Evolutionary conservation across 2,888 invertebrate genomes (phyloP), one percentile per base, ranked within the genome.

Genomic region (Peribatodes rhomboidaria): DNA sequence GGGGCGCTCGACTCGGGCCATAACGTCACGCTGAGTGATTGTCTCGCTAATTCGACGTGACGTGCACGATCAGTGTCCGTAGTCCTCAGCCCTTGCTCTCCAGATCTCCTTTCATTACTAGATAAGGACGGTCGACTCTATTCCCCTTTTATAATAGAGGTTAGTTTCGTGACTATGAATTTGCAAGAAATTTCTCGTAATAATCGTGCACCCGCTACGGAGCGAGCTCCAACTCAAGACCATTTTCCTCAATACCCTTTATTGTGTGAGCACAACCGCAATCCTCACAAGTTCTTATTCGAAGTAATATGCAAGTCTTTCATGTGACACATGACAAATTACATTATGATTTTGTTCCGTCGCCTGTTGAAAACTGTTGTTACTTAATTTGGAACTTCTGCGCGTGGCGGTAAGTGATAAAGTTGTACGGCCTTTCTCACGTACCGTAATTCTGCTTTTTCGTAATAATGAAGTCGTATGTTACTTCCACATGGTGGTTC

Each of bases 21-120:
- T 76, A 80, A 78, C 82, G 85, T 84, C 85, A 80, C 80, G 74
- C 81, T 85, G 89, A 90, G 83, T 85, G 88, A 92, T 92, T 90
- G 87, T 88, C 81, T 81, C 83, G 81, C 85, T 89, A 89, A 90
- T 89, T 84, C 76, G 74, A 75, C 75, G 78, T 80, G 83, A 83
- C 83, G 75, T 77, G 75, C 75, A 77, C 81, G 78, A 80, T 81
- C 78, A 75, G 72, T 75, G 72, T 65, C 72, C 70, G 71, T 62
- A 69, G 71, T 69, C 69, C 65, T 60, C 67, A 64, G 62, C 44
- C 55, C 61, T 57, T 55, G 47, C 50, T 42, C 49, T 27, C 50
- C 35, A 61, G 63, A 61, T 67, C 67, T 52, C 66, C 65, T 69
- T 71, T 73, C 69, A 77, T 69, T 71, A 70, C 70, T 67, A 65